Percentiles rank a stretch among this genome's conserved stretches.
Evolutionary conservation across 2,113 vertebrate genomes (phyloP).

Genomic region (Oreochromis spilurus): DNA sequence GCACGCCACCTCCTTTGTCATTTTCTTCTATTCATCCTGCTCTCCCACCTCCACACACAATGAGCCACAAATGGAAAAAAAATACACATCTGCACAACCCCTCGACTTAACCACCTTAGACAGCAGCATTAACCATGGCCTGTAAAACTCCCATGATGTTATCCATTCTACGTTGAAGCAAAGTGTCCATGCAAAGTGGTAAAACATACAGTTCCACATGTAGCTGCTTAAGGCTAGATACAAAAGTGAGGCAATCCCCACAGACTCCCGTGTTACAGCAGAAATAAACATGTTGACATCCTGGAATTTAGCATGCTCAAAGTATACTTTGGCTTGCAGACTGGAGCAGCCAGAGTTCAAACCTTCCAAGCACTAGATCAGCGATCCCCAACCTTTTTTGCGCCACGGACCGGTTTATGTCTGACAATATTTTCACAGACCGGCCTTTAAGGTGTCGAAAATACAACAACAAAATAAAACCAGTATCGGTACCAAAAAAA

Average conservation of each 20-base stretch:
- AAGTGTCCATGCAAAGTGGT: neutral
- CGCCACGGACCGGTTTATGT: accelerated
- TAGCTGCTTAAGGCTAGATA: neutral
- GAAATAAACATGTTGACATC: neutral
- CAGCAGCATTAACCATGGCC: neutral
- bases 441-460: neutral
- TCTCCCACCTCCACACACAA: neutral
- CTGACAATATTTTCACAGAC: neutral
- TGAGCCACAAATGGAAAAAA: neutral
- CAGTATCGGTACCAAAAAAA: neutral
- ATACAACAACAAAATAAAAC: neutral
- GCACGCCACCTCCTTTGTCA: neutral
- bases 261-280: neutral
- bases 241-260: neutral
- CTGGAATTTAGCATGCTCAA: neutral
- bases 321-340: neutral
- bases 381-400: neutral
- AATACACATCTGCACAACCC: neutral
- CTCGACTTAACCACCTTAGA: neutral
- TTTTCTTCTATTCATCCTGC: neutral
- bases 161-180: neutral
- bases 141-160: neutral
- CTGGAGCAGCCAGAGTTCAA: neutral
- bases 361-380: neutral
- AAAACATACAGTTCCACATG: neutral